These are phyloP conservation scores for Hirundo rustica DNA, from an alignment of 2,797 vertebrate genomes.

Conservation along the genomic window DNA sequence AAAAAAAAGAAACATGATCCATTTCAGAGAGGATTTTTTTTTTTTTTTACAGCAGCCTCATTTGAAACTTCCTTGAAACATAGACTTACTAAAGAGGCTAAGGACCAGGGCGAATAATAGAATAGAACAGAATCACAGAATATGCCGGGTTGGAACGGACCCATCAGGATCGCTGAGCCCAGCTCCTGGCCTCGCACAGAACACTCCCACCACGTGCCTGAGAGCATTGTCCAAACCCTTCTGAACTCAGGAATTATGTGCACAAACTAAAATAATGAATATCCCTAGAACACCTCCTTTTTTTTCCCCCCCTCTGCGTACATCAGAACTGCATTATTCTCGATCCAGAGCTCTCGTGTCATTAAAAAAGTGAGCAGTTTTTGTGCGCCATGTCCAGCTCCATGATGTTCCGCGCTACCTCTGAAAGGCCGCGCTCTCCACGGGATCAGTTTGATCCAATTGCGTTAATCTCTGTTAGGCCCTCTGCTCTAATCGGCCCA, in stretches of 20 bases:
- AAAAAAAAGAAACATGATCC: background rate
- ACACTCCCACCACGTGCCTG: background rate
- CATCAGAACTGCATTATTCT: background rate
- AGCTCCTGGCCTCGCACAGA: background rate
- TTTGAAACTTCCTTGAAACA: background rate
- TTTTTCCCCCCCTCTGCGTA: no score
- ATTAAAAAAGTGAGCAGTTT: background rate
- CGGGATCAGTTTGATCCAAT: background rate
- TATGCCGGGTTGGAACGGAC: background rate
- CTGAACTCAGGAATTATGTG: background rate
- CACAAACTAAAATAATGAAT: background rate
- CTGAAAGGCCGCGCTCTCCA: background rate
- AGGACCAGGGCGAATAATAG: background rate
- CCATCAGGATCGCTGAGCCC: background rate
- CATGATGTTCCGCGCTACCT: background rate
- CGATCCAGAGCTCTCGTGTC: background rate
- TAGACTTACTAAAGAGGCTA: background rate
- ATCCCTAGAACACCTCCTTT: background rate
- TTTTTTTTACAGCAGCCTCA: background rate
- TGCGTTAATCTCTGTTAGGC: conserved; percentile 9
- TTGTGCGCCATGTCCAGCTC: fast-evolving
- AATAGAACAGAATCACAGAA: background rate
- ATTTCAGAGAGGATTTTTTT: background rate
- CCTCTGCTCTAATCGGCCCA: background rate
- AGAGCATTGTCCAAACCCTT: background rate